phyloP scores from a whole-genome alignment of 2,888 invertebrate genomes.

The Conchocele bisecta region DNA sequence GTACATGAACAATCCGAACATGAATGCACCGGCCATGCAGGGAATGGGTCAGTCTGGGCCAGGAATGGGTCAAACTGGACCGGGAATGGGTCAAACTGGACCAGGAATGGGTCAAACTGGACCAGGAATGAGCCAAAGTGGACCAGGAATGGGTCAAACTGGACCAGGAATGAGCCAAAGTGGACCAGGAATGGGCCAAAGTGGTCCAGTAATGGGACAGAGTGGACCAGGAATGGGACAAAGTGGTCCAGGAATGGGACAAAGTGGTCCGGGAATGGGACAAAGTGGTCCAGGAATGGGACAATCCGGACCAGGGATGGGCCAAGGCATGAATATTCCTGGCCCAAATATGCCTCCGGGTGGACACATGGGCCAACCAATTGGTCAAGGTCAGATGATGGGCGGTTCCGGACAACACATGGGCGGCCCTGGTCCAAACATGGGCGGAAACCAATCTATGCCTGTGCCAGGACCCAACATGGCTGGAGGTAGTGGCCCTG shows the following conservation, averaged over 20 bases:
- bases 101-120: constrained; percentile 40
- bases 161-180: constrained; percentile 38
- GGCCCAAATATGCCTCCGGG: too few relatives aligned
- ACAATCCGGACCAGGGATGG: constrained; percentile 49
- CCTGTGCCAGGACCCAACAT: too few relatives aligned
- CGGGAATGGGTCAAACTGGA: constrained; percentile 29
- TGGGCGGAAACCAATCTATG: too few relatives aligned
- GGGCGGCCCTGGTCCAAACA: too few relatives aligned
- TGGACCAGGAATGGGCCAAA: constrained; percentile 30
- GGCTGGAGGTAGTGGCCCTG: too few relatives aligned
- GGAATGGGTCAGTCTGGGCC: constrained; percentile 31
- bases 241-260: constrained; percentile 48
- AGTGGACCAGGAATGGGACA: constrained; percentile 32
- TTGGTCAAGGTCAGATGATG: constrained; percentile 34
- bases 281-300: constrained; percentile 3
- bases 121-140: constrained; percentile 40
- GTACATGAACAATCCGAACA: constrained; percentile 43
- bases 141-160: constrained; percentile 37
- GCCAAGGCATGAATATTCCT: constrained; percentile 43
- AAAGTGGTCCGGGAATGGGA: constrained; percentile 7
- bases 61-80: constrained; percentile 32
- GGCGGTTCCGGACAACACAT: too few relatives aligned
- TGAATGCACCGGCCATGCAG: constrained; percentile 43
- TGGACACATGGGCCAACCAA: too few relatives aligned
- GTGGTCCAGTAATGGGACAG: constrained; percentile 49